These are phyloP conservation scores for Apodemia mormo DNA, from an alignment of 2,888 invertebrate species.

Conservation along the genomic window DNA sequence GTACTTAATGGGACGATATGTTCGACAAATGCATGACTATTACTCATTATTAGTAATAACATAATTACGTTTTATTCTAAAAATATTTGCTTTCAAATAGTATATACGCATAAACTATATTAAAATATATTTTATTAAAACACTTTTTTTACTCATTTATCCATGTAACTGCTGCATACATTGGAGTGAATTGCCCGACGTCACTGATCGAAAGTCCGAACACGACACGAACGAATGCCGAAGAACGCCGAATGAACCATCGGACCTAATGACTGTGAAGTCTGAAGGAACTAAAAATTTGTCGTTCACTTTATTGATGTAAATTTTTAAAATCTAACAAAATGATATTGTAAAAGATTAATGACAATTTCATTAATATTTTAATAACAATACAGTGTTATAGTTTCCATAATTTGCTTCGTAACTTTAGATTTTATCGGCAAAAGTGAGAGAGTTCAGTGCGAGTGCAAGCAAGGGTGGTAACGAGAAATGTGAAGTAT, in stretches of 20 bases:
- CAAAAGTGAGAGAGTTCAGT: constrained; percentile 78
- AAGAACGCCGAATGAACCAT: constrained; percentile 82
- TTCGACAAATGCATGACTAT: not conserved
- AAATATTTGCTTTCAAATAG: not conserved
- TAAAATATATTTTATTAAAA: constrained; percentile 4
- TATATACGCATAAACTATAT: not conserved
- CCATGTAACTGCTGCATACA: constrained; percentile 34
- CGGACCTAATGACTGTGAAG: constrained; percentile 55
- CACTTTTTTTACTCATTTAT: not conserved
- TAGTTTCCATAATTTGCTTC: constrained; percentile 66
- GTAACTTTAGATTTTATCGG: constrained; percentile 66
- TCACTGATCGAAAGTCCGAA: constrained; percentile 68
- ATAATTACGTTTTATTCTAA: not conserved
- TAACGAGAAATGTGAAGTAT: constrained; percentile 87
- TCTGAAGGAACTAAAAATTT: constrained; percentile 83
- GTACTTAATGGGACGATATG: not conserved
- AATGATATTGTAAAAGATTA: constrained; percentile 77
- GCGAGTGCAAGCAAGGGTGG: constrained; percentile 85
- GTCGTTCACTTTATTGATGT: constrained; percentile 83
- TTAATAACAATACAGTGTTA: constrained; percentile 71
- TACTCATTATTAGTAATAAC: not conserved
- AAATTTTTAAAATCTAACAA: constrained; percentile 80
- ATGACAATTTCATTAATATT: constrained; percentile 68
- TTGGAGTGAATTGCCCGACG: constrained; percentile 38
- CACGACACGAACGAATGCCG: constrained; percentile 79